Conservation (phyloP, 2,888 invertebrate genomes). For the Cotesia congregata region DNA sequence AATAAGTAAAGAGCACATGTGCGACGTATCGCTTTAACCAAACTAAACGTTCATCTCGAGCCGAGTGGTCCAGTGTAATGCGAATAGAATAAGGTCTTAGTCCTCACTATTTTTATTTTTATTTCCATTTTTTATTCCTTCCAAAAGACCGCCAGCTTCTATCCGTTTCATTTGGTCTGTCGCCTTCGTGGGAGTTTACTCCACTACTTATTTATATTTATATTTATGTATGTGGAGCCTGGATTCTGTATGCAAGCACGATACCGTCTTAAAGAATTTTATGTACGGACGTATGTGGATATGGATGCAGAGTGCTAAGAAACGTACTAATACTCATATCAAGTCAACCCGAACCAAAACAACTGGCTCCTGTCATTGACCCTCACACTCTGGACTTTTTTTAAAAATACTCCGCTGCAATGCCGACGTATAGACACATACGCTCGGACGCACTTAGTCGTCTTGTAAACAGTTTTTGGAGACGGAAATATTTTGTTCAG, state of each 20-base stretch:
- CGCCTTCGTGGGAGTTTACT: constrained; percentile 54
- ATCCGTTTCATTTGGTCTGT: constrained; percentile 17
- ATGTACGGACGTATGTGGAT: neutral
- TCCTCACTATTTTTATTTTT: constrained; percentile 7
- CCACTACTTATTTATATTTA: neutral
- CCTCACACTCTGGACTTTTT: constrained; percentile 11
- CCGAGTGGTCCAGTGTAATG: constrained; percentile 34
- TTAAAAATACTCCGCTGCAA: constrained; percentile 3
- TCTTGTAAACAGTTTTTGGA: neutral
- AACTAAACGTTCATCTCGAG: neutral
- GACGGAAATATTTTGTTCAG: neutral
- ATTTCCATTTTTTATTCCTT: neutral
- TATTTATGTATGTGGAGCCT: neutral
- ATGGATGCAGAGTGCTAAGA: neutral
- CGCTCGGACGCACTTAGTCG: constrained; percentile 20
- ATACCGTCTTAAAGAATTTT: neutral
- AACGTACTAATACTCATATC: neutral
- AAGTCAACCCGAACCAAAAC: constrained; percentile 6
- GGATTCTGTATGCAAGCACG: neutral
- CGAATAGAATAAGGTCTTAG: constrained; percentile 8
- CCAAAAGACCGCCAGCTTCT: neutral
- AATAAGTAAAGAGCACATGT: constrained; percentile 61
- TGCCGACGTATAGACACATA: neutral
- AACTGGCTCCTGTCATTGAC: constrained; percentile 27
- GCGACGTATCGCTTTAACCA: constrained; percentile 43